Base-by-base conservation (phyloP, 1,140 invertebrate species). In the Hylaeus volcanicus region DNA sequence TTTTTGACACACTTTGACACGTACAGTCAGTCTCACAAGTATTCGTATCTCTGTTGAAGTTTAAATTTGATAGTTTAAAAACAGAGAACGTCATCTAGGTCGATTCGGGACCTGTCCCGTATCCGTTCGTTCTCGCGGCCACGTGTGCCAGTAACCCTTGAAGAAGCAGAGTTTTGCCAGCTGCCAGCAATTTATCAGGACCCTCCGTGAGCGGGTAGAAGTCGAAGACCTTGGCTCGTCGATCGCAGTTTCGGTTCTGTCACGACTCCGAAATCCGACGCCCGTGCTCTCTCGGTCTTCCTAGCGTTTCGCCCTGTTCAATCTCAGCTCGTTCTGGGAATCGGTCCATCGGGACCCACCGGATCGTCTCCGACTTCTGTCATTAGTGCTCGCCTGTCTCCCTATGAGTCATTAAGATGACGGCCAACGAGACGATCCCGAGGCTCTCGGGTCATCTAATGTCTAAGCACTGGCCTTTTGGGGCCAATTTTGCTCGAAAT, bases 171-270 rank as follows among this genome's bases (percentile, higher is more conserved):
- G 82, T 86, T 84, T 86, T 84, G 84, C 68, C 84, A 87, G 86
- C 85, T 85, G 85, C 72, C 78, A 80, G 74, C 79, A 73, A 84
- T 78, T 83, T 86, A 82, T 86, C 85, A 77, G 83, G 63, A 83
- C 77, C 72, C 63, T 37, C 77, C 56, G 26, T 26, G 70, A 61
- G 48, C 56, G 48, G 56, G 70, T 84, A 70, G 80, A 80, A 83
- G 72, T 76, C 77, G 70, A 73, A 85, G 81, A 77, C 78, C 73
- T 77, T 85, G 56, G 82, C 48, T 51, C 48, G 48, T 75, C 72
- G 82, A 84, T 82, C 83, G 74, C 51, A 77, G 74, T 15, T 61
- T 73, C 81, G 26, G 81, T 85, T 84, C 75, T 63, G 82, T 84
- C 81, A 83, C 53, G 74, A 65, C 26, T 6, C 26, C 15, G 74